These are phyloP conservation scores for Spodoptera frugiperda DNA, from an alignment of 1,140 invertebrate genomes.

Conservation along the genomic window DNA sequence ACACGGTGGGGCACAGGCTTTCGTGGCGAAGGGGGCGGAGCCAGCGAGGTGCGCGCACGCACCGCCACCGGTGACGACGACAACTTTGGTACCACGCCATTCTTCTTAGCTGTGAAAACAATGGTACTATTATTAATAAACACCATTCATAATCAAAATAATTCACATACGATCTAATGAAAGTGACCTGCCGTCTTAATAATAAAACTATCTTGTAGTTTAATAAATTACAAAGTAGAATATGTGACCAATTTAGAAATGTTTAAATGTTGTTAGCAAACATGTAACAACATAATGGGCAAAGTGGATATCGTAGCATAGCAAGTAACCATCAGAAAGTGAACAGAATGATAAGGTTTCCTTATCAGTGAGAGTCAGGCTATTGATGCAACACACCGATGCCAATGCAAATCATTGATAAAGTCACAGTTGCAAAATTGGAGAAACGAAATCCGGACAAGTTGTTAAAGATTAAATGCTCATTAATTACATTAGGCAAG, in stretches of 20 bases:
- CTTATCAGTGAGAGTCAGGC: no score
- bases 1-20: conserved; percentile 67
- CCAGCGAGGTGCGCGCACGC: conserved; percentile 71
- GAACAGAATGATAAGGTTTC: conserved; percentile 26
- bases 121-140: conserved; percentile 28
- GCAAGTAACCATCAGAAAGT: conserved; percentile 23
- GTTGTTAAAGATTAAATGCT: background rate
- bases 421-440: conserved; percentile 12
- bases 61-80: conserved; percentile 78
- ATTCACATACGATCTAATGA: background rate
- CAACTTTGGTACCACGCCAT: conserved; percentile 81
- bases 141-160: background rate
- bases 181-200: background rate
- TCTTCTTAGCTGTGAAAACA: conserved; percentile 78
- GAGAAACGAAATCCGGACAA: background rate
- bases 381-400: conserved; percentile 23
- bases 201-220: background rate
- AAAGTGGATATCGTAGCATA: conserved; percentile 6
- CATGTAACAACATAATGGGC: conserved; percentile 12
- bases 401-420: conserved; percentile 28
- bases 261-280: conserved; percentile 23
- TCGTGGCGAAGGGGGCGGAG: conserved; percentile 75
- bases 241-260: conserved; percentile 3
- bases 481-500: background rate
- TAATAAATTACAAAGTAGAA: background rate